Percentiles rank a stretch among this genome's conserved stretches.
Evolutionary conservation across 2,888 invertebrate genomes (phyloP).

Genomic region (Andrena dorsata): DNA sequence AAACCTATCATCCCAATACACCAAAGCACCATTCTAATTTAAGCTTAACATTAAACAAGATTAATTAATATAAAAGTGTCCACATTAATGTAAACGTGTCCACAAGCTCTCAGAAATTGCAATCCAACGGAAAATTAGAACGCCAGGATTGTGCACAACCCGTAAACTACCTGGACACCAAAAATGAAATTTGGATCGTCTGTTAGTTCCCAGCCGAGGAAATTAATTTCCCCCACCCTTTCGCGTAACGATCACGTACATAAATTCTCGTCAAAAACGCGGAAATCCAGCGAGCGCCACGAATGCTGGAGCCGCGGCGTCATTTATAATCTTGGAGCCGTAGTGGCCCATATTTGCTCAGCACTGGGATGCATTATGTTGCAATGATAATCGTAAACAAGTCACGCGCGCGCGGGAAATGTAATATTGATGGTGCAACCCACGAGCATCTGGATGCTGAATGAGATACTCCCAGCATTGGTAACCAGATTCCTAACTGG

Average conservation of each 20-base stretch:
- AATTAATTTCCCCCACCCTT: constrained; percentile 22
- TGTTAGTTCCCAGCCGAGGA: not conserved
- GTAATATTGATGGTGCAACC: constrained; percentile 48
- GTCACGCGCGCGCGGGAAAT: constrained; percentile 44
- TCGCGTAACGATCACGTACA: constrained; percentile 22
- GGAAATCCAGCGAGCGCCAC: constrained; percentile 20
- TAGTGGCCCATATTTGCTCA: constrained; percentile 20
- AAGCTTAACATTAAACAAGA: no score
- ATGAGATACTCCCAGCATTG: constrained; percentile 25
- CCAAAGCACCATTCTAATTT: no score
- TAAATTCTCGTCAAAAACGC: constrained; percentile 21
- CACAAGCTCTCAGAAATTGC: no score
- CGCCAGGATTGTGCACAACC: no score
- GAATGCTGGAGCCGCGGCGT: constrained; percentile 13
- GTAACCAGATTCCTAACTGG: constrained; percentile 34
- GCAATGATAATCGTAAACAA: constrained; percentile 57
- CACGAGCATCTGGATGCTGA: constrained; percentile 24
- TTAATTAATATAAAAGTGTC: no score
- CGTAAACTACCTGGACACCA: no score
- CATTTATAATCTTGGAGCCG: constrained; percentile 29
- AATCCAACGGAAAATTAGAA: no score
- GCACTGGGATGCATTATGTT: constrained; percentile 18
- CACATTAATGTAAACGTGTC: no score
- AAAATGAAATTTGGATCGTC: no score
- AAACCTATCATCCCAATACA: no score